A percentile compares a stretch with the other conserved stretches of the same genome.
Conservation (phyloP, 1,140 invertebrate species). For the Heliconius nattereri region DNA sequence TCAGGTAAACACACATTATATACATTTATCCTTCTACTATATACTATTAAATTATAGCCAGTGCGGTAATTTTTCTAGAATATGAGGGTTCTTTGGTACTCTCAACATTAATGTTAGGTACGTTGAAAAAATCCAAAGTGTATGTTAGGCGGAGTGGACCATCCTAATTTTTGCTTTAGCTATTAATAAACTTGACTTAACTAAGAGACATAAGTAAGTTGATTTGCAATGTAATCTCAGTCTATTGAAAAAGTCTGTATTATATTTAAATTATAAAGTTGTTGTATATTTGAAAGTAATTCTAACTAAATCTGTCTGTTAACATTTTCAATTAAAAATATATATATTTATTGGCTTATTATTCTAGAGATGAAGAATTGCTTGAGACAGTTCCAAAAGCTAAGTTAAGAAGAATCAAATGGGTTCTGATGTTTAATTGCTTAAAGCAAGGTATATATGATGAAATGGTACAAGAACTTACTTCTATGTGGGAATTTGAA, state of each 20-base stretch:
- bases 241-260: neutral
- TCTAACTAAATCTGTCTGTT: no score
- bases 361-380: slow-evolving; percentile 73
- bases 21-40: neutral
- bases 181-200: neutral
- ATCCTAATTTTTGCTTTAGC: neutral
- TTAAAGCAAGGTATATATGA: slow-evolving; percentile 70
- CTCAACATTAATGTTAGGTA: neutral
- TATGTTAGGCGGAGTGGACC: neutral
- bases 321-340: no score
- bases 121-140: neutral
- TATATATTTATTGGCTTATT: neutral
- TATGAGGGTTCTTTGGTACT: neutral
- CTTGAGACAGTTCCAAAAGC: slow-evolving; percentile 69
- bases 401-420: slow-evolving; percentile 71
- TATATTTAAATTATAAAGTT: no score
- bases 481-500: slow-evolving; percentile 75
- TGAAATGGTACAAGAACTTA: slow-evolving; percentile 72
- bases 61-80: neutral
- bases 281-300: neutral
- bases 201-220: neutral
- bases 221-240: neutral
- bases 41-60: neutral
- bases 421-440: slow-evolving; percentile 73
- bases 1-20: slow-evolving; percentile 54